Evolutionary conservation across 2,888 invertebrate species (phyloP).

Genomic region (Chesias legatella): DNA sequence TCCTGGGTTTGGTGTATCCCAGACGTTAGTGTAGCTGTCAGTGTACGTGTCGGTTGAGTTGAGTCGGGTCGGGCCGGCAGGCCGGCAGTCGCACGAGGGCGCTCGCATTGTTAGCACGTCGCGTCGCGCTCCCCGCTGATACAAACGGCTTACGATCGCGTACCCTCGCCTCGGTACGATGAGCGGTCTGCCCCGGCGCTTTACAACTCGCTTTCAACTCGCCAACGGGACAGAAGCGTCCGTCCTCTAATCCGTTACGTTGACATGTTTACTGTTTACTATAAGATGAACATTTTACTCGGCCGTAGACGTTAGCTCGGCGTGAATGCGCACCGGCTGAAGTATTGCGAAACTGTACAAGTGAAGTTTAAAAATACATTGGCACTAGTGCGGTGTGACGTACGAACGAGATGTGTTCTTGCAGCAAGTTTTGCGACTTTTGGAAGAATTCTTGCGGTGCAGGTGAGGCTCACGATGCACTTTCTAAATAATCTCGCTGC

Average conservation of each 20-base stretch:
- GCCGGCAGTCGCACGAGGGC: slow-evolving; percentile 66
- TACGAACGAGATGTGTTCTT: slow-evolving; percentile 68
- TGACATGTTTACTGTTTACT: slow-evolving; percentile 61
- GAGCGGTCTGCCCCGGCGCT: slow-evolving; percentile 39
- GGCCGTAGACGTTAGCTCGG: slow-evolving; percentile 49
- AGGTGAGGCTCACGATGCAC: slow-evolving; percentile 57
- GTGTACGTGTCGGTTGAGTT: no score
- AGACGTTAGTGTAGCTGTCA: slow-evolving; percentile 25
- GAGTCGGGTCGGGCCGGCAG: no score
- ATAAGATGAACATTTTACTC: slow-evolving; percentile 51
- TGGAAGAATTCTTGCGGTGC: slow-evolving; percentile 76
- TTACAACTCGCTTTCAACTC: slow-evolving; percentile 62
- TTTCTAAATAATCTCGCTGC: slow-evolving; percentile 38
- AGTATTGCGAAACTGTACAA: slow-evolving; percentile 75
- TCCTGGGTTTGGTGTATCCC: slow-evolving; percentile 47
- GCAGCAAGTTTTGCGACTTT: slow-evolving; percentile 76
- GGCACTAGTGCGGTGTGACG: slow-evolving; percentile 71
- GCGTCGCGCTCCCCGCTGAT: slow-evolving; percentile 36
- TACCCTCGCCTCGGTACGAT: slow-evolving; percentile 31
- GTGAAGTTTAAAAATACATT: slow-evolving; percentile 80
- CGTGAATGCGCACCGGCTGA: slow-evolving; percentile 62
- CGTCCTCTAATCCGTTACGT: slow-evolving; percentile 54
- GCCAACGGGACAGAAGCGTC: slow-evolving; percentile 54
- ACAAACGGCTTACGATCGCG: no score
- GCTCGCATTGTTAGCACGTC: slow-evolving; percentile 58